Percentiles rank a stretch among this genome's conserved stretches.
phyloP scores from a whole-genome alignment of 2,113 vertebrate genomes.

The Empidonax traillii region DNA sequence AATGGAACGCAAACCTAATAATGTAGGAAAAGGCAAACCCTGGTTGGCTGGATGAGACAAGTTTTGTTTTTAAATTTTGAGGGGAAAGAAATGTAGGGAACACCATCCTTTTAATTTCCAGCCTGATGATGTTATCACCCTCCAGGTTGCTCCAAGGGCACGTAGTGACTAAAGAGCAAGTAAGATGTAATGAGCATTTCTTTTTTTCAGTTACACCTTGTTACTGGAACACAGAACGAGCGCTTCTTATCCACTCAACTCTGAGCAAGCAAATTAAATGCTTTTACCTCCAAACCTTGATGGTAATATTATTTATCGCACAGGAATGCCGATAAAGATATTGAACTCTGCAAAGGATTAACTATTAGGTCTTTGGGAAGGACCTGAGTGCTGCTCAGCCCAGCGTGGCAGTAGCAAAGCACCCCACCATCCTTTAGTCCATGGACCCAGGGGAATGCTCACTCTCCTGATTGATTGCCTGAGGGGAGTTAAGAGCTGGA shows the following conservation, averaged over 20 bases:
- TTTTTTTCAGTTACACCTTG: neutral
- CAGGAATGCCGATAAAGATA: neutral
- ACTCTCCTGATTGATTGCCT: rapidly evolving
- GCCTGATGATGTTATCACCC: neutral
- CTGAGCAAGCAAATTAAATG: neutral
- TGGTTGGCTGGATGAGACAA: neutral
- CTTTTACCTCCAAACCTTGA: rapidly evolving
- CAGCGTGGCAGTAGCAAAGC: neutral
- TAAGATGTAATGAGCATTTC: neutral
- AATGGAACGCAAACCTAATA: neutral
- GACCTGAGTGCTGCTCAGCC: neutral
- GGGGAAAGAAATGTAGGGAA: neutral
- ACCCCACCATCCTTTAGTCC: neutral
- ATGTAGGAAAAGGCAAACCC: neutral
- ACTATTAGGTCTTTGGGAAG: neutral
- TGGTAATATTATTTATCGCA: neutral
- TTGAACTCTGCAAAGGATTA: neutral
- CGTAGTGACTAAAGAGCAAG: neutral
- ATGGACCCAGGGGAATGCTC: neutral
- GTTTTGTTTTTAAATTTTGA: neutral
- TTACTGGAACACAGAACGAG: neutral
- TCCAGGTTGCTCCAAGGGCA: neutral
- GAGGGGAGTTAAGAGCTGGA: neutral
- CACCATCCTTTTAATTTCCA: neutral
- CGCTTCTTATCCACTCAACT: neutral